phyloP scores from a whole-genome alignment of 2,888 invertebrate genomes.

The Erannis defoliaria region DNA sequence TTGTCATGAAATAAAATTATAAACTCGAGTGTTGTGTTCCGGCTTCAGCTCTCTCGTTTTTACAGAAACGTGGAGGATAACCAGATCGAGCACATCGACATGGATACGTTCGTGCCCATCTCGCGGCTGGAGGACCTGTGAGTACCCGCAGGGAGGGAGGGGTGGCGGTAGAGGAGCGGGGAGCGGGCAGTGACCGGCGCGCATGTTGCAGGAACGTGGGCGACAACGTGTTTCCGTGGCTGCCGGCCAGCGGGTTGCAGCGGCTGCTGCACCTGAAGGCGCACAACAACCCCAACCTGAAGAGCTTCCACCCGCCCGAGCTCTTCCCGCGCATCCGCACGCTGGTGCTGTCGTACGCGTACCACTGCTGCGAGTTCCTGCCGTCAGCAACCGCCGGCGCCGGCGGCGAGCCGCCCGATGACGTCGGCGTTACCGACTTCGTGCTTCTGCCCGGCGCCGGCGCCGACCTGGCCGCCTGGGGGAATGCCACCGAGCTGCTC shows the following conservation, averaged over 20 bases:
- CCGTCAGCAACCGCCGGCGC: slow-evolving; percentile 88
- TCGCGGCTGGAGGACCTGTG: slow-evolving; percentile 94
- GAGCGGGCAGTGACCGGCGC: not conserved
- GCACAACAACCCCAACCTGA: slow-evolving; percentile 95
- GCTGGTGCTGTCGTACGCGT: slow-evolving; percentile 96
- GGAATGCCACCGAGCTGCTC: slow-evolving; percentile 93
- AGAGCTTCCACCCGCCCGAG: slow-evolving; percentile 95
- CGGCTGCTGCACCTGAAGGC: slow-evolving; percentile 94
- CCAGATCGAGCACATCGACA: slow-evolving; percentile 93
- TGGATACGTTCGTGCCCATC: slow-evolving; percentile 93
- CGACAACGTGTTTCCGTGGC: slow-evolving; percentile 93
- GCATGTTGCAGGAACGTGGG: slow-evolving; percentile 92
- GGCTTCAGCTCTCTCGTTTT: slow-evolving; percentile 39
- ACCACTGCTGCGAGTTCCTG: slow-evolving; percentile 97
- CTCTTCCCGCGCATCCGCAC: slow-evolving; percentile 94
- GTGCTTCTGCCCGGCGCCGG: slow-evolving; percentile 73
- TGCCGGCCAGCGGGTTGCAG: slow-evolving; percentile 94
- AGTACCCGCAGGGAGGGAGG: slow-evolving; percentile 74
- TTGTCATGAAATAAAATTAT: too few relatives aligned
- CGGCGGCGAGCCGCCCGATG: slow-evolving; percentile 63
- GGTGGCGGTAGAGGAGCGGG: not conserved
- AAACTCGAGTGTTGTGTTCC: not conserved
- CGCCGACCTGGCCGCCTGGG: slow-evolving; percentile 90
- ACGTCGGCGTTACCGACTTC: slow-evolving; percentile 70
- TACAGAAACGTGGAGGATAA: slow-evolving; percentile 96